Evolutionary conservation across 1,140 invertebrate genomes (phyloP), one percentile per base, ranked within the genome.

Genomic region (Platyscapa corneri): DNA sequence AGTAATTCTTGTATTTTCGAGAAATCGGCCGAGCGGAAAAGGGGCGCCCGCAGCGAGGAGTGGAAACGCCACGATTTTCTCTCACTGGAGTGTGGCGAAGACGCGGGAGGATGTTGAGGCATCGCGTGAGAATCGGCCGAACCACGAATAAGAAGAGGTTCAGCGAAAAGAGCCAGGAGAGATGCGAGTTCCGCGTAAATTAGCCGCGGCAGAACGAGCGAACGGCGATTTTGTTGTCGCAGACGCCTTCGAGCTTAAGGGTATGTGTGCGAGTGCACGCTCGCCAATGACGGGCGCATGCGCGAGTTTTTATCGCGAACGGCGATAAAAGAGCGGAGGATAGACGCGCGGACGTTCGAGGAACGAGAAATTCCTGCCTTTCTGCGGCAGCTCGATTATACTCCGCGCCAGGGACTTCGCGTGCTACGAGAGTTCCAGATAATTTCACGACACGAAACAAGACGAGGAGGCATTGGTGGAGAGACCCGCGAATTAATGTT

Each of bases 261-360:
- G n/a, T 56, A 32, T 27, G 77, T 16, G 77, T 23, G 16, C 30
- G 49, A 53, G 49, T 20, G n/a, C 37, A 37, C 34, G n/a, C 53
- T 53, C 74, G 49, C 18, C 18, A 42, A 60, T 60, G 18, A 2
- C 10, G 18, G 49, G 46, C 14, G 16, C 81, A 70, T 82, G 80
- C 34, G 42, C 70, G 84, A 37, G 56, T 82, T 82, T 86, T 88
- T 90, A 90, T 91, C 89, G 90, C 74, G 86, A 78, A 72, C 75
- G 56, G 34, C 32, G 34, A 67, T 67, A 67, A 67, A 67, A 14
- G 64, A 67, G 6, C 27, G 64, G 64, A 67, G 60, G n/a, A 30
- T 30, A 27, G 23, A n/a, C 60, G 60, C 60, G 30, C 30, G 70
- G 56, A 46, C 74, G 42, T 32, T 34, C 16, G 75, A 32, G 23